phyloP scores from a whole-genome alignment of 2,888 invertebrate species.

The Dryadula phaetusa region DNA sequence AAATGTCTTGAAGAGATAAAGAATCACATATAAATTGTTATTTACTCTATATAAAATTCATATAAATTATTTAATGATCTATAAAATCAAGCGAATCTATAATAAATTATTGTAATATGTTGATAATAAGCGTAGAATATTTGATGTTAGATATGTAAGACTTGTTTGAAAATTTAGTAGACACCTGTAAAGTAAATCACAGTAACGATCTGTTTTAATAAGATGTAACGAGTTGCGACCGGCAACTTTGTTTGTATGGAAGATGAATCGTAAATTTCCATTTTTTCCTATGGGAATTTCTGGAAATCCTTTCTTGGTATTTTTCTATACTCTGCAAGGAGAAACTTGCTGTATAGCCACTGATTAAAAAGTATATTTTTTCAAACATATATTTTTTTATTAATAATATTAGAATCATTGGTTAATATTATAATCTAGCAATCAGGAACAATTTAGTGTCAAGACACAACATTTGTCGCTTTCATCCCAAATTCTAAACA shows the following conservation, averaged over 20 bases:
- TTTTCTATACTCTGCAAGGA: no score
- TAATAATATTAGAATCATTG: no score
- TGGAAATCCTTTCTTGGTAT: no score
- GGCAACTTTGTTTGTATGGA: not conserved
- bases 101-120: constrained; percentile 21
- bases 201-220: not conserved
- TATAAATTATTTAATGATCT: constrained; percentile 11
- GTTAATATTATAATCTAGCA: no score
- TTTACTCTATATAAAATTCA: constrained; percentile 18
- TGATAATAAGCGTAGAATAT: constrained; percentile 25
- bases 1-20: constrained; percentile 11
- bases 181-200: not conserved
- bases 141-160: constrained; percentile 8
- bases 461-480: no score
- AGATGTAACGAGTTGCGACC: not conserved
- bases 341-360: no score
- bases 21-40: constrained; percentile 13
- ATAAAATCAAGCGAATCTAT: constrained; percentile 4
- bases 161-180: not conserved
- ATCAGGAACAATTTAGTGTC: no score
- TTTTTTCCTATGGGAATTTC: no score
- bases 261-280: no score
- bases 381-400: no score
- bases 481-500: no score
- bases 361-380: no score